Evolutionary conservation across 2,113 vertebrate species (phyloP).

Genomic region (Melanotaenia duboulayi): DNA sequence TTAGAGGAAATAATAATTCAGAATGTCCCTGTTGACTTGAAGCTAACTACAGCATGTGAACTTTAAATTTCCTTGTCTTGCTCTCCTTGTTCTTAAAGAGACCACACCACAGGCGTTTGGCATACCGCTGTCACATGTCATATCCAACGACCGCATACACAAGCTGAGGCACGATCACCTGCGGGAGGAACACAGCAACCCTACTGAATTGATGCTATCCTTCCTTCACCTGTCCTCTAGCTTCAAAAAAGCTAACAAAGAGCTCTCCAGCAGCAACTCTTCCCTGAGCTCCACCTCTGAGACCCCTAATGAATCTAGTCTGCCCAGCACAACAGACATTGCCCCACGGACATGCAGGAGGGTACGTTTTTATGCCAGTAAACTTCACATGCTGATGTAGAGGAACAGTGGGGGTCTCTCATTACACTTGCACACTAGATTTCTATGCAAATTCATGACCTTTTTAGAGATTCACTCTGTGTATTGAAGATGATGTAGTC

Average conservation of each 20-base stretch:
- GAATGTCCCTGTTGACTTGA: constrained; percentile 12
- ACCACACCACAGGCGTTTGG: constrained; percentile 92
- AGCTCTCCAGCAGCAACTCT: constrained; percentile 98
- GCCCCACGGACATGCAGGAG: constrained; percentile 88
- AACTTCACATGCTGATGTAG: background rate
- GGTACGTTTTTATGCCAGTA: constrained; percentile 79
- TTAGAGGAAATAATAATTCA: constrained; percentile 4
- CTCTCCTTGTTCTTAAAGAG: constrained; percentile 81
- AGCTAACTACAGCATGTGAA: constrained; percentile 32
- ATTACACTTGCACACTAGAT: constrained; percentile 12
- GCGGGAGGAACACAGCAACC: constrained; percentile 89
- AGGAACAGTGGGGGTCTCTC: constrained; percentile 15
- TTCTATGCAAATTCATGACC: constrained; percentile 26
- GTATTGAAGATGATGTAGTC: background rate
- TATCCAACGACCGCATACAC: constrained; percentile 92
- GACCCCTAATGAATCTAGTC: constrained; percentile 90
- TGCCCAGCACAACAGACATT: constrained; percentile 86
- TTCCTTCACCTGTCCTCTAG: constrained; percentile 90
- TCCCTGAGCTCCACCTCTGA: constrained; percentile 98
- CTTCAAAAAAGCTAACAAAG: constrained; percentile 89
- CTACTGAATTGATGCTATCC: constrained; percentile 89
- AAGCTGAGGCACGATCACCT: constrained; percentile 91
- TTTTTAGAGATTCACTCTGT: constrained; percentile 25
- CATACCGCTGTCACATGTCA: constrained; percentile 95
- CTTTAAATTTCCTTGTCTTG: constrained; percentile 32